phyloP scores from a whole-genome alignment of 2,797 vertebrate genomes.

The Cyprinodon diabolis region DNA sequence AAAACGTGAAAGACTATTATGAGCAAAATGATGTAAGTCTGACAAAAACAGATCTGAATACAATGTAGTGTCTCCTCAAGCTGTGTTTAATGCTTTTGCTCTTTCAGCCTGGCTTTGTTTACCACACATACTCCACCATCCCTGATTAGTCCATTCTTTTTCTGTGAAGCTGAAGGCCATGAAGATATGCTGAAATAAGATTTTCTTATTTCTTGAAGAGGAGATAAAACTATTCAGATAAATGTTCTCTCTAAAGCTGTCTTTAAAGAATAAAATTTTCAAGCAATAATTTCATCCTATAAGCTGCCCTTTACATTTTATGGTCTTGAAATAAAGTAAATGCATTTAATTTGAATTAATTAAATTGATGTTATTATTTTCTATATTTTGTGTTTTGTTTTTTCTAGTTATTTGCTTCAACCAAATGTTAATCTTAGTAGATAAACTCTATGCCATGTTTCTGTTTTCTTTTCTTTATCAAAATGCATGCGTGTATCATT shows the following conservation, averaged over 20 bases:
- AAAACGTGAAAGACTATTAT: neutral
- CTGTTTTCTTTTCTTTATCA: neutral
- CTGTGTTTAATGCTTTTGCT: neutral
- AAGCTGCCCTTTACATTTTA: neutral
- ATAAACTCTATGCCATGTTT: neutral
- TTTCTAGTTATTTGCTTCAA: neutral
- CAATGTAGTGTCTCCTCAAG: neutral
- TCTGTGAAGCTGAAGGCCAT: slow-evolving; percentile 7
- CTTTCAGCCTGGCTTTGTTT: slow-evolving; percentile 10
- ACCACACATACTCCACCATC: slow-evolving; percentile 35
- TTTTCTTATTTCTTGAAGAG: neutral
- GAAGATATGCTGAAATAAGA: neutral
- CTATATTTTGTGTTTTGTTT: neutral
- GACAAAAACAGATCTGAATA: neutral
- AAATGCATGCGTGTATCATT: neutral
- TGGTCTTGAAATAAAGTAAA: neutral
- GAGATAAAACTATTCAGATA: neutral
- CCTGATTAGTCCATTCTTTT: neutral
- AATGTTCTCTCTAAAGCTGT: neutral
- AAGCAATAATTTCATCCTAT: neutral
- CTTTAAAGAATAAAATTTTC: neutral
- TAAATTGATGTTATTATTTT: neutral
- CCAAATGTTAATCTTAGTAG: neutral
- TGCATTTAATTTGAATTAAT: neutral
- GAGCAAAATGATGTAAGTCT: slow-evolving; percentile 23